Evolutionary conservation across 2,797 vertebrate species (phyloP).

Genomic region (Cuniculus paca): DNA sequence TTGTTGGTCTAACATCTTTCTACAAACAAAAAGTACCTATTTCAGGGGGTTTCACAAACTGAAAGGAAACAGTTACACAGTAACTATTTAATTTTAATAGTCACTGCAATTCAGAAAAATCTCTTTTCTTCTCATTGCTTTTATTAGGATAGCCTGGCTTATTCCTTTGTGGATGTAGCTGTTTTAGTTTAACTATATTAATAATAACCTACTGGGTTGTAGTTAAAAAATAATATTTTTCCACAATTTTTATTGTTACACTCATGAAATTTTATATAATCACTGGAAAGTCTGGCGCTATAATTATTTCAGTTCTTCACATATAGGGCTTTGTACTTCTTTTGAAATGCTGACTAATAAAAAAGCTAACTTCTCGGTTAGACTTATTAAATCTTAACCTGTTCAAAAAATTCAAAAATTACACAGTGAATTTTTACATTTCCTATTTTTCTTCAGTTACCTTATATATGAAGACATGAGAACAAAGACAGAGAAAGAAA

Average conservation of each 20-base stretch:
- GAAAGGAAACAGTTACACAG: conserved; percentile 6
- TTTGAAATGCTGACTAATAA: not conserved
- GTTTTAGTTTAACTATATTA: conserved; percentile 59
- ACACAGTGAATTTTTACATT: not conserved
- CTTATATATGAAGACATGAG: not conserved
- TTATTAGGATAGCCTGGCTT: conserved; percentile 41
- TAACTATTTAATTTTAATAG: conserved; percentile 59
- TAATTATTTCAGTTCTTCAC: conserved; percentile 60
- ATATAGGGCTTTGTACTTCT: conserved; percentile 11
- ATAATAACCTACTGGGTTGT: conserved; percentile 36
- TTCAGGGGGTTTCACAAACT: conserved; percentile 46
- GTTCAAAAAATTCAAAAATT: not conserved
- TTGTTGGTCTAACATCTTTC: conserved; percentile 55
- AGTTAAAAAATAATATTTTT: conserved; percentile 51
- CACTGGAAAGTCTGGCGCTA: conserved; percentile 20
- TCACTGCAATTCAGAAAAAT: conserved; percentile 30
- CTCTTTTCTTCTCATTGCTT: conserved; percentile 50
- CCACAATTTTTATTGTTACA: conserved; percentile 41
- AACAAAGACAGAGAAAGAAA: not conserved
- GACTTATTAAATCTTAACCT: not conserved
- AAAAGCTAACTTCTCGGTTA: conserved; percentile 21
- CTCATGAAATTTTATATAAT: conserved; percentile 53
- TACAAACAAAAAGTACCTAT: conserved; percentile 22
- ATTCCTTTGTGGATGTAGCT: not conserved
- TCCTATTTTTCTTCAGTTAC: not conserved